These are phyloP conservation scores for Harpegnathos saltator DNA, from an alignment of 1,140 invertebrate genomes.

Conservation along the genomic window DNA sequence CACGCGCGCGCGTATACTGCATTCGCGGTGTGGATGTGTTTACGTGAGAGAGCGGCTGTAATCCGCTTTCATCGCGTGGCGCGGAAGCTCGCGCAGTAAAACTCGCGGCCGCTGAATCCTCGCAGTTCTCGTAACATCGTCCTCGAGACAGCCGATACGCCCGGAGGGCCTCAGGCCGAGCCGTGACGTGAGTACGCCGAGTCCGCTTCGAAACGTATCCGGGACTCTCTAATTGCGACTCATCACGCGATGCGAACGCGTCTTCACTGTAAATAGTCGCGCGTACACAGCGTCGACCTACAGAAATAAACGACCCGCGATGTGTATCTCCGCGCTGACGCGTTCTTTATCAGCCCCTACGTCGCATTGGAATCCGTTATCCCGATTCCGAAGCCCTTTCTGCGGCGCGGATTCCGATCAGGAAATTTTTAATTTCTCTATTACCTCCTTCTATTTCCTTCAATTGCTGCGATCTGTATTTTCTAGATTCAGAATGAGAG, in stretches of 20 bases:
- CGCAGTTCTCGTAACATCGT: slow-evolving; percentile 37
- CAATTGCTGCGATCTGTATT: neutral
- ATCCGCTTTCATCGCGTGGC: slow-evolving; percentile 56
- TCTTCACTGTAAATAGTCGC: neutral
- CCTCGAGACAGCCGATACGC: neutral
- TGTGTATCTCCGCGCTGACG: no score
- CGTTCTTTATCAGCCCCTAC: no score
- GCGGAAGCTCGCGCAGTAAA: slow-evolving; percentile 1
- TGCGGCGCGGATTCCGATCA: no score
- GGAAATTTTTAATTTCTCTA: no score
- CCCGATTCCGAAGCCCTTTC: no score
- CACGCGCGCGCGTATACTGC: neutral
- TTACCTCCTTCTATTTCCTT: neutral
- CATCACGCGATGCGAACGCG: neutral
- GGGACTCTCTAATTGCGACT: neutral
- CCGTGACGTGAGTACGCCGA: slow-evolving; percentile 20
- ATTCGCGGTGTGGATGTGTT: neutral
- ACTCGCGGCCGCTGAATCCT: neutral
- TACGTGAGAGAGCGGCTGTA: slow-evolving; percentile 16
- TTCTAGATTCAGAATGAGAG: neutral
- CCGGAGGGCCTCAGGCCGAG: neutral
- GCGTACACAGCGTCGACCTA: no score
- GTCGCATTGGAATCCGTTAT: no score
- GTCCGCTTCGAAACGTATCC: neutral
- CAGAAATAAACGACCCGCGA: no score